phyloP scores from a whole-genome alignment of 2,888 invertebrate species.

The Shargacucullia verbasci region DNA sequence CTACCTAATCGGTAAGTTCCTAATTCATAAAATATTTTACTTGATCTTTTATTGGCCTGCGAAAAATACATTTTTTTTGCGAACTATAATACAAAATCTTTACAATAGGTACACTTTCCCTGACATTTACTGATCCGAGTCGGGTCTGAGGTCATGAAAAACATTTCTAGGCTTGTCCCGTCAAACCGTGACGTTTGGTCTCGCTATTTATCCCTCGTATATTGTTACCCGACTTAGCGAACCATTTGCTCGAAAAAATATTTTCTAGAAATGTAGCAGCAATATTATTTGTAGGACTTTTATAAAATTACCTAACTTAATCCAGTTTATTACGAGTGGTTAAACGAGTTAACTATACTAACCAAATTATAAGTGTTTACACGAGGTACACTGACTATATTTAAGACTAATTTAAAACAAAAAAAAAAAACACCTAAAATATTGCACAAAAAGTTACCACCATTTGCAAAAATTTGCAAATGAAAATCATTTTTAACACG shows the following conservation, averaged over 20 bases:
- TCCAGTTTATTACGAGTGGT: too few species aligned
- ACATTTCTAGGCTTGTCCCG: slow-evolving; percentile 23
- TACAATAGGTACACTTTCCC: slow-evolving; percentile 12
- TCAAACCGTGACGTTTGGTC: slow-evolving; percentile 27
- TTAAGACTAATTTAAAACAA: too few species aligned
- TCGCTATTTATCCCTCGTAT: slow-evolving; percentile 32
- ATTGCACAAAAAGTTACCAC: too few species aligned
- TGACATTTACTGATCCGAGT: slow-evolving; percentile 16
- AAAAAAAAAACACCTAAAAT: too few species aligned
- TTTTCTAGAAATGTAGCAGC: slow-evolving; percentile 14
- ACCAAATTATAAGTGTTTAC: too few species aligned
- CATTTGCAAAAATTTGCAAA: too few species aligned
- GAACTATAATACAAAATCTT: slow-evolving; percentile 6
- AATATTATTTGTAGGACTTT: slow-evolving; percentile 5
- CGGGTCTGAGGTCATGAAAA: slow-evolving; percentile 12
- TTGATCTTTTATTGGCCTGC: not conserved
- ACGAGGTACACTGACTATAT: too few species aligned
- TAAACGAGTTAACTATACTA: too few species aligned
- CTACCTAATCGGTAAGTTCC: too few species aligned
- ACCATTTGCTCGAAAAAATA: slow-evolving; percentile 25
- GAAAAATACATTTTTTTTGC: slow-evolving; percentile 2
- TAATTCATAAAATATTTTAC: too few species aligned
- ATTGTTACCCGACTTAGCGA: slow-evolving; percentile 31
- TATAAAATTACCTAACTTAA: not conserved
- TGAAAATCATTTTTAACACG: too few species aligned